These are phyloP conservation scores for Agrochola lota DNA, from an alignment of 2,888 invertebrate genomes.

Conservation along the genomic window DNA sequence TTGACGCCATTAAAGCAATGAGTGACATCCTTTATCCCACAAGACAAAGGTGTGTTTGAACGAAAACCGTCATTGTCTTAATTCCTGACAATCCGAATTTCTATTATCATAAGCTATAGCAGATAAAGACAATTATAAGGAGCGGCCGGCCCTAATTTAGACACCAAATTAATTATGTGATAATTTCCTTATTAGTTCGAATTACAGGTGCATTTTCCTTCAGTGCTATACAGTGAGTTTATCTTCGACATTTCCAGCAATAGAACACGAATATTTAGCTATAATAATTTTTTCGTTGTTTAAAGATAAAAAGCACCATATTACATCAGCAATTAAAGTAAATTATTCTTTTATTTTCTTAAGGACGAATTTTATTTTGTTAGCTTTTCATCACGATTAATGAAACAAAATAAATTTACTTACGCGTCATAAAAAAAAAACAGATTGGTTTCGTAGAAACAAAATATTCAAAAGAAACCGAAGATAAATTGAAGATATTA, in stretches of 20 bases:
- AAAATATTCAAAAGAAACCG: slow-evolving; percentile 63
- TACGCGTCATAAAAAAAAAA: slow-evolving; percentile 51
- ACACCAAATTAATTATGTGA: slow-evolving; percentile 29
- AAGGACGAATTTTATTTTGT: slow-evolving; percentile 36
- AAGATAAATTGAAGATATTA: slow-evolving; percentile 65
- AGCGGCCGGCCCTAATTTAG: slow-evolving; percentile 21
- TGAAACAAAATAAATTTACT: slow-evolving; percentile 50
- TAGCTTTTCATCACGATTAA: slow-evolving; percentile 44
- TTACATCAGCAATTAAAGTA: slow-evolving; percentile 8
- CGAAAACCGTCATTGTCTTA: slow-evolving; percentile 59
- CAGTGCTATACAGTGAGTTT: neutral
- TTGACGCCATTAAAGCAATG: slow-evolving; percentile 58
- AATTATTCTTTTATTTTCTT: slow-evolving; percentile 12
- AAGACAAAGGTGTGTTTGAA: slow-evolving; percentile 65
- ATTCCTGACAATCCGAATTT: slow-evolving; percentile 51
- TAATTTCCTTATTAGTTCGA: slow-evolving; percentile 19
- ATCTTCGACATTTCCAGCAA: slow-evolving; percentile 10
- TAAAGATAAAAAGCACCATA: slow-evolving; percentile 6
- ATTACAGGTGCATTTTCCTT: slow-evolving; percentile 11
- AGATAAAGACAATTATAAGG: slow-evolving; percentile 40
- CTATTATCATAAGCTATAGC: slow-evolving; percentile 51
- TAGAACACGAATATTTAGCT: slow-evolving; percentile 2
- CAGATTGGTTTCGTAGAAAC: slow-evolving; percentile 52
- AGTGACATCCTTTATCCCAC: slow-evolving; percentile 62
- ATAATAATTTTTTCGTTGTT: neutral